phyloP scores from a whole-genome alignment of 2,113 vertebrate species.

The Todiramphus chloris region DNA sequence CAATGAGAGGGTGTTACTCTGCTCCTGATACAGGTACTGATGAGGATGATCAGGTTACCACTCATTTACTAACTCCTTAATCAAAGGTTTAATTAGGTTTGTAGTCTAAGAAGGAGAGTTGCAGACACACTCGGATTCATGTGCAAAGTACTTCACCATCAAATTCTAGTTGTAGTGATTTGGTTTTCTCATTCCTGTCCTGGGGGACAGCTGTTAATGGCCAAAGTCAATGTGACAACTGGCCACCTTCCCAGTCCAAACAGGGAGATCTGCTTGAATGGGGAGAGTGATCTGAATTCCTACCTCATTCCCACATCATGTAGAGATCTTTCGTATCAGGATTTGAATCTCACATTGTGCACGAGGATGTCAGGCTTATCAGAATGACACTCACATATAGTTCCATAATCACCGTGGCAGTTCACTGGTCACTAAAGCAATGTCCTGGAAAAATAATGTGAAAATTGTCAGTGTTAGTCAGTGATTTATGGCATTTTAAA shows the following conservation, averaged over 20 bases:
- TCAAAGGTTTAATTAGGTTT: neutral
- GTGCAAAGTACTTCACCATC: neutral
- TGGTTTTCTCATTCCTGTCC: neutral
- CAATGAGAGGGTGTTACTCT: neutral
- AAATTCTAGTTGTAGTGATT: neutral
- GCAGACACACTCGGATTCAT: neutral
- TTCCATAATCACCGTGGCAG: neutral
- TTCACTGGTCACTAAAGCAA: neutral
- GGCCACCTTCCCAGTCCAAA: rapidly evolving
- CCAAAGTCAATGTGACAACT: neutral
- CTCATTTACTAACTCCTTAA: neutral
- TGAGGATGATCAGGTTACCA: neutral
- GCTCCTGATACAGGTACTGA: neutral
- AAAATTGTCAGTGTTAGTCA: neutral
- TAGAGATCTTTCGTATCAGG: neutral
- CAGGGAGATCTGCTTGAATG: neutral
- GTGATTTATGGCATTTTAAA: neutral
- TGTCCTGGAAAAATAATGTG: neutral
- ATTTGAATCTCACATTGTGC: neutral
- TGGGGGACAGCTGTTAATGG: neutral
- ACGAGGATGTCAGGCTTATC: neutral
- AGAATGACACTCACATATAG: neutral
- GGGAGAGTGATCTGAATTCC: neutral
- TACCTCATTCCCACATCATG: neutral
- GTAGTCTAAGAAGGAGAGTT: neutral